Percentiles rank a stretch among this genome's conserved stretches.
Conservation (phyloP, 2,888 invertebrate species). For the Lasioglossum morio region DNA sequence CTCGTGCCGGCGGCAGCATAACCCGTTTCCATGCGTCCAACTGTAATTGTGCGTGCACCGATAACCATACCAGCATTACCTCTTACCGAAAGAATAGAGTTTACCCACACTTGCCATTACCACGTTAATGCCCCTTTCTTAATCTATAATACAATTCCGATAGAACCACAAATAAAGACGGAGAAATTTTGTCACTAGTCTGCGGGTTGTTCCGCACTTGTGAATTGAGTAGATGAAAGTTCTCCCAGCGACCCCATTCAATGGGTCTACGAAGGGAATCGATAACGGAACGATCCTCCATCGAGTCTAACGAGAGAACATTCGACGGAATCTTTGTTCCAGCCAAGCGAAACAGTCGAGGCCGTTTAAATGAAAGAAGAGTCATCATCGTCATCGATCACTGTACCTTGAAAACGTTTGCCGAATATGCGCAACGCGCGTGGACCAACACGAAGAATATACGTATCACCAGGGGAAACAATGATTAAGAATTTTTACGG, state of each 20-base stretch:
- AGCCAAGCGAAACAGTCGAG: background rate
- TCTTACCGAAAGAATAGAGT: background rate
- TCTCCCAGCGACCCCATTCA: too few species aligned
- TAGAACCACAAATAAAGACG: background rate
- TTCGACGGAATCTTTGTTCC: constrained; percentile 5
- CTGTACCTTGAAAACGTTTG: constrained; percentile 22
- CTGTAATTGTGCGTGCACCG: background rate
- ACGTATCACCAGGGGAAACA: constrained; percentile 11
- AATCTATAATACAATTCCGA: background rate
- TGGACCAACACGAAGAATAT: constrained; percentile 60
- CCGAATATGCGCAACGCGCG: constrained; percentile 26
- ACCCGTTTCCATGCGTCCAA: background rate
- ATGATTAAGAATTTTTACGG: constrained; percentile 30
- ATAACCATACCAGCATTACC: background rate
- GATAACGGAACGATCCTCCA: background rate
- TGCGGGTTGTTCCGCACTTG: too few species aligned
- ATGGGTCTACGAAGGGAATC: background rate
- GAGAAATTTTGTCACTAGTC: too few species aligned
- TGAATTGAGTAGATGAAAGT: too few species aligned
- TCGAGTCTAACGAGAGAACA: background rate
- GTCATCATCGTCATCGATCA: background rate
- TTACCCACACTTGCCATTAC: background rate
- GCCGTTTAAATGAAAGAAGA: constrained; percentile 11
- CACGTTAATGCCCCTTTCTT: background rate
- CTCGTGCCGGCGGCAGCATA: background rate